These are phyloP conservation scores for Salarias fasciatus DNA, from an alignment of 2,797 vertebrate species.

Conservation along the genomic window DNA sequence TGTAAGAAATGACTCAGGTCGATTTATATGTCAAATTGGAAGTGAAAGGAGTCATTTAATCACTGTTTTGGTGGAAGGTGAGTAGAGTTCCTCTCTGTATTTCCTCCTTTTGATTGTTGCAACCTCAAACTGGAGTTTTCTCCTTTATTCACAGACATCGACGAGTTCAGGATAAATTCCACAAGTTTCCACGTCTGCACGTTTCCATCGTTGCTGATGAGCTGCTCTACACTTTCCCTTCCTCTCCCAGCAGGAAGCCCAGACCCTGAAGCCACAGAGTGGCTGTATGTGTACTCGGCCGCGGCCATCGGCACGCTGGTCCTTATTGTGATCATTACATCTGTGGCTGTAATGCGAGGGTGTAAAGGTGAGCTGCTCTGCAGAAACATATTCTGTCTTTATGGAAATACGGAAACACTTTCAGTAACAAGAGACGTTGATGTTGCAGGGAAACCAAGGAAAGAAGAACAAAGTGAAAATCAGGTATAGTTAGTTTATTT, in stretches of 20 bases:
- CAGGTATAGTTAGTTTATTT: constrained; percentile 43
- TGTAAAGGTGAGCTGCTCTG: constrained; percentile 55
- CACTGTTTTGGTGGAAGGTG: constrained; percentile 36
- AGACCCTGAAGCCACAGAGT: no score
- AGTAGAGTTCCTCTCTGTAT: constrained; percentile 11
- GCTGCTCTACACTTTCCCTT: fast-evolving
- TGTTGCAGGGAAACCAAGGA: constrained; percentile 43
- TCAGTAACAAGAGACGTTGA: no score
- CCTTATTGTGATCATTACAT: constrained; percentile 50
- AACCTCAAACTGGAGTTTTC: neutral
- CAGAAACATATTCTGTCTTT: no score
- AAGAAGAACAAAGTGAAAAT: constrained; percentile 19
- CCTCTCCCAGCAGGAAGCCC: fast-evolving
- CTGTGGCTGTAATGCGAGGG: constrained; percentile 32
- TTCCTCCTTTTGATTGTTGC: neutral
- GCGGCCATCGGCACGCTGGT: constrained; percentile 49
- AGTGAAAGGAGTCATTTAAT: fast-evolving
- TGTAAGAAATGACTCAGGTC: constrained; percentile 11
- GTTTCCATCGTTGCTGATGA: neutral
- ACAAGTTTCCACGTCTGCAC: no score
- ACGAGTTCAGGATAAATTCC: no score
- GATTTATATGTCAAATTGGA: constrained; percentile 14
- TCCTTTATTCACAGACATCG: no score
- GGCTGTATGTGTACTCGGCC: constrained; percentile 38
- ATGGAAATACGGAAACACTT: no score